A percentile compares a stretch with the other conserved stretches of the same genome.
These are phyloP conservation scores for Trematomus loennbergii DNA, from an alignment of 2,113 vertebrate species.

Conservation along the genomic window DNA sequence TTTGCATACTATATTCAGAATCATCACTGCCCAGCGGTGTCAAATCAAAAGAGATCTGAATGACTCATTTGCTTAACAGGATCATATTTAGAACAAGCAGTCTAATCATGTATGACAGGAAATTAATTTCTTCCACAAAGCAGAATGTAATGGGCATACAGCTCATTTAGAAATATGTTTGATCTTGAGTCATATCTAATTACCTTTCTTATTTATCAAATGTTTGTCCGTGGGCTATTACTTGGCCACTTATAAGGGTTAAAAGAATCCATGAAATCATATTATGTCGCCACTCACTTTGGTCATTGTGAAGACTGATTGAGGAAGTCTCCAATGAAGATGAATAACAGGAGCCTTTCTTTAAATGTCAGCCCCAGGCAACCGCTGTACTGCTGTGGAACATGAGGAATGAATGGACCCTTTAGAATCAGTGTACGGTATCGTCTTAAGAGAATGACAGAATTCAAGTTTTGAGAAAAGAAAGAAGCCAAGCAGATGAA, in stretches of 20 bases:
- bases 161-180: constrained; percentile 59
- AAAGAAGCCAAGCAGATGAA: background rate
- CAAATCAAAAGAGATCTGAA: constrained; percentile 27
- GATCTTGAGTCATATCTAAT: constrained; percentile 61
- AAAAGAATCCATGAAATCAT: constrained; percentile 46
- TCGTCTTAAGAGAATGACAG: too few species aligned
- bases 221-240: constrained; percentile 49
- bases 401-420: constrained; percentile 10
- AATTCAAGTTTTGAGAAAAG: too few species aligned
- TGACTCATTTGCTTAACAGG: constrained; percentile 52
- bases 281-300: constrained; percentile 35
- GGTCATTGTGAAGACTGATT: constrained; percentile 13
- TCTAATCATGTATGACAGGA: constrained; percentile 70
- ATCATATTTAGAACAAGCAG: constrained; percentile 55
- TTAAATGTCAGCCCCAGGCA: constrained; percentile 30
- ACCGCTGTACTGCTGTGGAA: background rate
- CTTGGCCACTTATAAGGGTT: constrained; percentile 41
- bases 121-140: constrained; percentile 65
- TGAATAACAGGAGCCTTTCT: constrained; percentile 25
- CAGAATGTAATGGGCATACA: constrained; percentile 43
- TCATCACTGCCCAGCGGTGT: background rate
- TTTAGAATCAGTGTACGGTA: background rate
- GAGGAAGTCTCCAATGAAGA: constrained; percentile 40
- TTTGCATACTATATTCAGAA: background rate
- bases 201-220: constrained; percentile 69